These are phyloP conservation scores for Myotis daubentonii DNA, from an alignment of 2,797 vertebrate genomes.

Conservation along the genomic window DNA sequence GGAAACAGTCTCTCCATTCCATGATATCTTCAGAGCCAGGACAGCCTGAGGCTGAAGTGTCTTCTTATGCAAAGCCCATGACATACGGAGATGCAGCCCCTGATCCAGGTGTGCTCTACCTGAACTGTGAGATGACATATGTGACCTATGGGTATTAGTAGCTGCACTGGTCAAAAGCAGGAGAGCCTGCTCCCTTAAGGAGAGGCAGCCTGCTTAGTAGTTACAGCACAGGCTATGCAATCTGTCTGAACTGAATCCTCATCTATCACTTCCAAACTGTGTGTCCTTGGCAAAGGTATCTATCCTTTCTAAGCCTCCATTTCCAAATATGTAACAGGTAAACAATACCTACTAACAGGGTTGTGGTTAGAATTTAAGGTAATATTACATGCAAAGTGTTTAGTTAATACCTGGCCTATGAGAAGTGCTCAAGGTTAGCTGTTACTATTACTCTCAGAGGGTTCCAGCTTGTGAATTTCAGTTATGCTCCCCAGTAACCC, in stretches of 20 bases:
- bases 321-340: constrained; percentile 1
- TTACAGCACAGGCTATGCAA: not conserved
- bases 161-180: not conserved
- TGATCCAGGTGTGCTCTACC: not conserved
- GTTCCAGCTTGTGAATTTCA: constrained; percentile 37
- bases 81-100: not conserved
- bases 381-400: not conserved
- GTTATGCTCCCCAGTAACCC: not conserved
- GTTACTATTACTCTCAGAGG: not conserved
- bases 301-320: not conserved
- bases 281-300: not conserved
- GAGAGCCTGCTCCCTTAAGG: not conserved
- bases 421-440: not conserved
- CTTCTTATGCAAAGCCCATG: not conserved
- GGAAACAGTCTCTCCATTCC: not conserved
- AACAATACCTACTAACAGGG: not conserved
- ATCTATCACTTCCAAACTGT: not conserved
- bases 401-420: not conserved
- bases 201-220: not conserved
- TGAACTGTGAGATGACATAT: not conserved
- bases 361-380: not conserved
- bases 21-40: not conserved
- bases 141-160: fast-evolving
- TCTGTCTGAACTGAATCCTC: not conserved
- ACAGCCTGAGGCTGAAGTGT: not conserved